Conservation (phyloP, 2,113 vertebrate species). For the Chrysemys picta region DNA sequence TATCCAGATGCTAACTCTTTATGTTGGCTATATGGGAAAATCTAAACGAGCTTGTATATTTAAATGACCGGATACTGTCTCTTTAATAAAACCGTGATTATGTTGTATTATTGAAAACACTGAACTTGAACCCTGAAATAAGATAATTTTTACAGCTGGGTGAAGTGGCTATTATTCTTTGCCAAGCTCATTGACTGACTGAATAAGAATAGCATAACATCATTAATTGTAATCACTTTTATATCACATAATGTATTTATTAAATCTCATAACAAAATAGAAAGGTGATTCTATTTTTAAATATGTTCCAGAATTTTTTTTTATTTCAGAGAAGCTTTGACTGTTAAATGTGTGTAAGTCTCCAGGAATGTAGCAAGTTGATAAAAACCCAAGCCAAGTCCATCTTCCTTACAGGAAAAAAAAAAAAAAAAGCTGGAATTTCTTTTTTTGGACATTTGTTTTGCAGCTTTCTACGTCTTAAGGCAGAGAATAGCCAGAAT, state of each 20-base stretch:
- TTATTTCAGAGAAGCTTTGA: conserved; percentile 86
- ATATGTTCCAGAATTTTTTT: conserved; percentile 80
- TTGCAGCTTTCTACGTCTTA: conserved; percentile 99
- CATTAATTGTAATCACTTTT: conserved; percentile 68
- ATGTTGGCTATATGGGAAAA: conserved; percentile 4
- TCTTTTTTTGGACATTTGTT: conserved; percentile 97
- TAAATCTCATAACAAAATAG: conserved; percentile 64
- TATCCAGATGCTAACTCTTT: not conserved
- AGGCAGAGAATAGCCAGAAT: conserved; percentile 97
- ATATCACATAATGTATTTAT: conserved; percentile 64
- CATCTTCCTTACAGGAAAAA: conserved; percentile 81
- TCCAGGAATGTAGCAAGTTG: conserved; percentile 86
- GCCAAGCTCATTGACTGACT: conserved; percentile 4
- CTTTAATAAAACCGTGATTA: conserved; percentile 66
- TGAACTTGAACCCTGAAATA: conserved; percentile 30
- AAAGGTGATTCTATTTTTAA: conserved; percentile 79
- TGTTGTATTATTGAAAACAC: conserved; percentile 53
- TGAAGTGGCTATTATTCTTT: not conserved
- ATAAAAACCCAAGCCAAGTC: conserved; percentile 83
- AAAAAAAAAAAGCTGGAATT: conserved; percentile 82
- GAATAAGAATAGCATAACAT: conserved; percentile 77
- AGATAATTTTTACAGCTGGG: conserved; percentile 7
- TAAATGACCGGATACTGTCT: conserved; percentile 76
- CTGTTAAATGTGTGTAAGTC: conserved; percentile 84
- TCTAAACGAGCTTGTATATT: not conserved